Percentiles rank a stretch among this genome's conserved stretches.
Conservation (phyloP, 1,140 invertebrate genomes). For the Drosophila baimaii region DNA sequence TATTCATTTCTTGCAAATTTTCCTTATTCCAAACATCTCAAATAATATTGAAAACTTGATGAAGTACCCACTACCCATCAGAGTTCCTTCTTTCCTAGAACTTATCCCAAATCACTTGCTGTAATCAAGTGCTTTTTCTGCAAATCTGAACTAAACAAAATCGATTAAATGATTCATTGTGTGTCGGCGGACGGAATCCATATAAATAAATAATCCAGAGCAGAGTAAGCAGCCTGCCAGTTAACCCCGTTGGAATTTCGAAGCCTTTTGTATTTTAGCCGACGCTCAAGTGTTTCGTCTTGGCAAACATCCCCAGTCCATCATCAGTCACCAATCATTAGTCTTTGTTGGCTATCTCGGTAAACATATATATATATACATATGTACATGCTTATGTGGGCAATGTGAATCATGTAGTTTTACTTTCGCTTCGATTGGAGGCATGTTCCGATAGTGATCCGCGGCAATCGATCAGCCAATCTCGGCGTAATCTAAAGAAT, state of each 20-base stretch:
- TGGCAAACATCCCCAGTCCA: constrained; percentile 19
- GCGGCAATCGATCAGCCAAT: constrained; percentile 40
- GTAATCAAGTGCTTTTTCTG: constrained; percentile 2
- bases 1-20: too few relatives aligned
- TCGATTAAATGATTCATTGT: constrained; percentile 42
- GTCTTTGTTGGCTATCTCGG: constrained; percentile 28
- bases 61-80: not conserved
- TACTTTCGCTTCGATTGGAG: constrained; percentile 31
- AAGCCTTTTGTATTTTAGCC: constrained; percentile 11
- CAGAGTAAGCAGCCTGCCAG: constrained; percentile 15
- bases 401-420: constrained; percentile 52
- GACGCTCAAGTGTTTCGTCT: constrained; percentile 41
- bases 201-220: constrained; percentile 42
- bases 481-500: constrained; percentile 36
- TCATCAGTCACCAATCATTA: constrained; percentile 10
- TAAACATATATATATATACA: constrained; percentile 10
- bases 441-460: constrained; percentile 31
- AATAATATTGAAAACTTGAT: not conserved
- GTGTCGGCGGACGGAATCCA: constrained; percentile 2
- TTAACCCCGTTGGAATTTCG: not conserved
- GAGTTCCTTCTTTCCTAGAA: not conserved
- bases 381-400: too few relatives aligned
- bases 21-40: not conserved
- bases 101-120: not conserved
- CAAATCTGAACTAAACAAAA: constrained; percentile 19